phyloP scores from a whole-genome alignment of 2,888 invertebrate species.

The Acronicta alni region DNA sequence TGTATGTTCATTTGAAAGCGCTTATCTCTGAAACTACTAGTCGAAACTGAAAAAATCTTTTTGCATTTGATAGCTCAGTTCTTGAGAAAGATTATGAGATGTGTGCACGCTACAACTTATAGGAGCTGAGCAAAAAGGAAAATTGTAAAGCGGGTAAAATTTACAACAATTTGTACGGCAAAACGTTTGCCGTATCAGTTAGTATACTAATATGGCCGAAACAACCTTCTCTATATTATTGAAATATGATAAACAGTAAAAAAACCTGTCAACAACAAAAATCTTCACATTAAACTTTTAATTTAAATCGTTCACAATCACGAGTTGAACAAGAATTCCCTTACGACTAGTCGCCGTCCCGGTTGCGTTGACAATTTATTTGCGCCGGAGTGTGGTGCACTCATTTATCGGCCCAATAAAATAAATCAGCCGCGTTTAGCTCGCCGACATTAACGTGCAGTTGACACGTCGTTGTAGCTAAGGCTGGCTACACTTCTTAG shows the following conservation, averaged over 20 bases:
- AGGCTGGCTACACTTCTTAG: slow-evolving; percentile 46
- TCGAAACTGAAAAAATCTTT: too few relatives aligned
- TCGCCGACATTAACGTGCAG: slow-evolving; percentile 67
- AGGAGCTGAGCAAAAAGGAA: too few relatives aligned
- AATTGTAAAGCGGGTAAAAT: too few relatives aligned
- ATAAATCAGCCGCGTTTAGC: slow-evolving; percentile 71
- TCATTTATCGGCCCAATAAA: slow-evolving; percentile 76
- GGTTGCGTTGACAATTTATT: slow-evolving; percentile 54
- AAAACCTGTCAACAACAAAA: neutral
- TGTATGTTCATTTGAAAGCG: too few relatives aligned
- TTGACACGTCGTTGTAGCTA: slow-evolving; percentile 66
- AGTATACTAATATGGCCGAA: too few relatives aligned
- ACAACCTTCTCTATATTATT: too few relatives aligned
- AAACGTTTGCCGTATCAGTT: too few relatives aligned
- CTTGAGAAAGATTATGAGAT: too few relatives aligned
- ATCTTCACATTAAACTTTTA: slow-evolving; percentile 8
- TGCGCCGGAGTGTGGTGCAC: slow-evolving; percentile 60
- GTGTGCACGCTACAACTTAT: too few relatives aligned
- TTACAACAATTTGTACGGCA: too few relatives aligned
- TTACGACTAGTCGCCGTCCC: slow-evolving; percentile 36
- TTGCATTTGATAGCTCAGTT: too few relatives aligned
- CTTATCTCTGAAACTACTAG: too few relatives aligned
- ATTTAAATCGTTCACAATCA: slow-evolving; percentile 34
- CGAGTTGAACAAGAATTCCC: slow-evolving; percentile 38
- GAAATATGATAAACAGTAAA: neutral